Conservation (phyloP, 1,140 invertebrate genomes). For the Holotrichia oblita region DNA sequence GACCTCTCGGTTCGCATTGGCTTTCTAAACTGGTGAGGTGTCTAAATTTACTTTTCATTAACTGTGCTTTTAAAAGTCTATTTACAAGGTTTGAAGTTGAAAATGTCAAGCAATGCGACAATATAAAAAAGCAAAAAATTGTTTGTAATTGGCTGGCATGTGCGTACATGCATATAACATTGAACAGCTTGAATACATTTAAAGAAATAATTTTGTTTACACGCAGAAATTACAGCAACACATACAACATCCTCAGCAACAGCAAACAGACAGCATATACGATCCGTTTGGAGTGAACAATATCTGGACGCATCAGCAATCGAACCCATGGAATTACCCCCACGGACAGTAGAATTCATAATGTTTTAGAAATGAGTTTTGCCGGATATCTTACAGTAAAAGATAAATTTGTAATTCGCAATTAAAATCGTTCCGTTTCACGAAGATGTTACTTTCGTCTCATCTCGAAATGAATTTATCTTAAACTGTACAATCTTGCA, state of each 20-base stretch:
- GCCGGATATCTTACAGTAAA: conserved; percentile 28
- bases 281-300: conserved; percentile 49
- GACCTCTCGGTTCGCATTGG: no score
- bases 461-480: conserved; percentile 16
- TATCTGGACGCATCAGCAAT: conserved; percentile 51
- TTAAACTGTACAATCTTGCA: conserved; percentile 25
- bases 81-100: no score
- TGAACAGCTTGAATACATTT: background rate
- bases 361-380: background rate
- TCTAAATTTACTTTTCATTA: no score
- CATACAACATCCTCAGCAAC: conserved; percentile 41
- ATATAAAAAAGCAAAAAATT: no score
- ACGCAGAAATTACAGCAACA: background rate
- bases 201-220: conserved; percentile 19
- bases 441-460: background rate
- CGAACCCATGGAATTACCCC: conserved; percentile 51
- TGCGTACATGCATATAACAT: no score
- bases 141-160: no score
- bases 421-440: background rate
- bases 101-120: no score
- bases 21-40: no score
- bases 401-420: conserved; percentile 19
- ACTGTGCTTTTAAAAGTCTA: no score
- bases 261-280: conserved; percentile 45
- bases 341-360: conserved; percentile 46